phyloP scores from a whole-genome alignment of 2,888 invertebrate genomes.

The Chromoteleia sp. region DNA sequence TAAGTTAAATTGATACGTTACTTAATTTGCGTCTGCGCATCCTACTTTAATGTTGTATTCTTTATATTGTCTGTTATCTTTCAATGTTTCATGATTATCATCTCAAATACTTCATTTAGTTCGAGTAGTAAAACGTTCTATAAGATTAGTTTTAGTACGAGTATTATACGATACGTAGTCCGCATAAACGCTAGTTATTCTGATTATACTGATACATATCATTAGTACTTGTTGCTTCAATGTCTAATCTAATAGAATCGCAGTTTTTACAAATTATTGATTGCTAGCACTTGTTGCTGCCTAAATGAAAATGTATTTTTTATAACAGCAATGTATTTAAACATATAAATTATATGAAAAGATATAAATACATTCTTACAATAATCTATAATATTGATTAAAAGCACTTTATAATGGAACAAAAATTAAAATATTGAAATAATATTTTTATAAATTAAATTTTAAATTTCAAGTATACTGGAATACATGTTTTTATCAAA shows the following conservation, averaged over 20 bases:
- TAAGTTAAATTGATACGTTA: conserved; percentile 4
- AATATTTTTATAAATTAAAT: too few relatives aligned
- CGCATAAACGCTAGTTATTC: neutral
- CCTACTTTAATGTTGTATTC: conserved; percentile 4
- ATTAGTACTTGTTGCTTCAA: conserved; percentile 27
- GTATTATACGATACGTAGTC: neutral
- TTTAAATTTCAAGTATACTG: too few relatives aligned
- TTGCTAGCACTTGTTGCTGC: conserved; percentile 26
- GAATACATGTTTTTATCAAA: too few relatives aligned
- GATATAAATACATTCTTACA: neutral
- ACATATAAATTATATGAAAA: neutral
- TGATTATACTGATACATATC: neutral
- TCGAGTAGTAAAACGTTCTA: neutral
- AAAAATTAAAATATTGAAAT: too few relatives aligned
- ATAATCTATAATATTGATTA: too few relatives aligned
- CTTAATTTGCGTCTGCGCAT: conserved; percentile 16
- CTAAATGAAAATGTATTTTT: conserved; percentile 3
- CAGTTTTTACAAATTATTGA: conserved; percentile 17
- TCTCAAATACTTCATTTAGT: neutral
- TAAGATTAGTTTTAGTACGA: neutral
- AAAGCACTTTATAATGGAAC: too few relatives aligned
- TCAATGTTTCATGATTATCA: conserved; percentile 3
- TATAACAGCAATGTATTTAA: neutral
- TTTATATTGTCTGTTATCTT: conserved; percentile 15
- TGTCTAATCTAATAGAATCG: neutral